Conservation (phyloP, 2,888 invertebrate species). For the Electrophaes corylata region DNA sequence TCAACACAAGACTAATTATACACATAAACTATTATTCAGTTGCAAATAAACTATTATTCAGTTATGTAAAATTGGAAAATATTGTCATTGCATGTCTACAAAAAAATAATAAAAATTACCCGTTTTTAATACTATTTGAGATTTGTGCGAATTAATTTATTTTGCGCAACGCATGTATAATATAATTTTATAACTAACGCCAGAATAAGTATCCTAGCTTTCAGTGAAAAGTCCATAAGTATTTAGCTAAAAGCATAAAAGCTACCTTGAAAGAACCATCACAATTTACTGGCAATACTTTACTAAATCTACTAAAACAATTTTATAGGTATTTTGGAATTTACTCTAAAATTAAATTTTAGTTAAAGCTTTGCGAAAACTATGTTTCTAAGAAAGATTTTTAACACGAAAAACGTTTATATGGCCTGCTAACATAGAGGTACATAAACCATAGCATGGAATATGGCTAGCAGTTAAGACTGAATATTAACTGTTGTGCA, state of each 20-base stretch:
- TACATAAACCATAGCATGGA: constrained; percentile 14
- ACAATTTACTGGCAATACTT: constrained; percentile 31
- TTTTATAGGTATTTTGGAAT: constrained; percentile 18
- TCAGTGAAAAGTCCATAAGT: constrained; percentile 10
- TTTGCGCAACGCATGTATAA: constrained; percentile 26
- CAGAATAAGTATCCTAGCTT: constrained; percentile 12
- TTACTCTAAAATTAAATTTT: constrained; percentile 30
- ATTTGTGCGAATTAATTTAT: constrained; percentile 40
- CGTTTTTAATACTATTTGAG: constrained; percentile 27
- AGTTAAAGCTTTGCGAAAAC: constrained; percentile 36
- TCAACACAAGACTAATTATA: not conserved
- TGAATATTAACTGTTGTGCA: constrained; percentile 22
- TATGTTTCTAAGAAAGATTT: constrained; percentile 31
- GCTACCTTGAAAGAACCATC: constrained; percentile 28
- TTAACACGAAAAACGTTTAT: constrained; percentile 12
- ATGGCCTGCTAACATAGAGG: constrained; percentile 26
- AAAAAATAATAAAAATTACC: constrained; percentile 12
- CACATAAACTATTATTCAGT: not conserved
- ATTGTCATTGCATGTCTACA: constrained; percentile 18
- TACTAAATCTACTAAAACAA: constrained; percentile 29
- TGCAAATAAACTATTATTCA: not conserved
- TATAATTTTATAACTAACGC: constrained; percentile 21
- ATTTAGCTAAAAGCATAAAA: constrained; percentile 29
- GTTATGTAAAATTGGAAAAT: constrained; percentile 10
- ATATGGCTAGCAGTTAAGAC: not conserved